Conservation (phyloP, 2,113 vertebrate species). For the Planiliza haematocheilus region DNA sequence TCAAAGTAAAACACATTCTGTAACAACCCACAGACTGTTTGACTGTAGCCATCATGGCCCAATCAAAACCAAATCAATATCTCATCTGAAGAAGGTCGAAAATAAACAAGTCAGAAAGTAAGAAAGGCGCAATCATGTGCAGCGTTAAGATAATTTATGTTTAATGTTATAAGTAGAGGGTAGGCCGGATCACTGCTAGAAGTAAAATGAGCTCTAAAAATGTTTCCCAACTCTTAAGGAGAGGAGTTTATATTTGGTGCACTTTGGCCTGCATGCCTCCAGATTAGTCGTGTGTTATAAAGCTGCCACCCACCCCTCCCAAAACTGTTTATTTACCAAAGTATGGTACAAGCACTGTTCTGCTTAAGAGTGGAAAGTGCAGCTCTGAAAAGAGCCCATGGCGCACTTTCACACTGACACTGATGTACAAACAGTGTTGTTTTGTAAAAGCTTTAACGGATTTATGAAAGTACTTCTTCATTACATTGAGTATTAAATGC, state of each 20-base stretch:
- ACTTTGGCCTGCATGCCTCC: conserved; percentile 36
- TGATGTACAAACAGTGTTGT: no score
- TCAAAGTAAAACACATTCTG: conserved; percentile 8
- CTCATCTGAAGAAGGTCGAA: conserved; percentile 45
- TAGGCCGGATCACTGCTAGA: conserved; percentile 26
- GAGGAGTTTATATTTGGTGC: conserved; percentile 47
- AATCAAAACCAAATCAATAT: conserved; percentile 52
- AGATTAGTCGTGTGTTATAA: conserved; percentile 33
- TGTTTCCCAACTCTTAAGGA: conserved; percentile 24
- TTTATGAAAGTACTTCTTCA: conserved; percentile 11
- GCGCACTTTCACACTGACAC: neutral
- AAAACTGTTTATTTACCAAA: conserved; percentile 76
- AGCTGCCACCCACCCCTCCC: conserved; percentile 75
- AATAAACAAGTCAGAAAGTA: conserved; percentile 19
- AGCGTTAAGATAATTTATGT: conserved; percentile 27
- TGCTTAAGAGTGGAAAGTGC: neutral
- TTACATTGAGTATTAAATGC: conserved; percentile 31
- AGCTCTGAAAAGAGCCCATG: neutral
- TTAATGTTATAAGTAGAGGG: conserved; percentile 51
- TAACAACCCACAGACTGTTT: conserved; percentile 18
- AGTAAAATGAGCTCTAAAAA: conserved; percentile 37
- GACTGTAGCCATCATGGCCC: conserved; percentile 27
- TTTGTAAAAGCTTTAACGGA: no score
- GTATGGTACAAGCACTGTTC: conserved; percentile 9
- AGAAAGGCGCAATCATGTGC: conserved; percentile 21